These are phyloP conservation scores for Nymphalis polychloros DNA, from an alignment of 2,888 invertebrate species.

Conservation along the genomic window DNA sequence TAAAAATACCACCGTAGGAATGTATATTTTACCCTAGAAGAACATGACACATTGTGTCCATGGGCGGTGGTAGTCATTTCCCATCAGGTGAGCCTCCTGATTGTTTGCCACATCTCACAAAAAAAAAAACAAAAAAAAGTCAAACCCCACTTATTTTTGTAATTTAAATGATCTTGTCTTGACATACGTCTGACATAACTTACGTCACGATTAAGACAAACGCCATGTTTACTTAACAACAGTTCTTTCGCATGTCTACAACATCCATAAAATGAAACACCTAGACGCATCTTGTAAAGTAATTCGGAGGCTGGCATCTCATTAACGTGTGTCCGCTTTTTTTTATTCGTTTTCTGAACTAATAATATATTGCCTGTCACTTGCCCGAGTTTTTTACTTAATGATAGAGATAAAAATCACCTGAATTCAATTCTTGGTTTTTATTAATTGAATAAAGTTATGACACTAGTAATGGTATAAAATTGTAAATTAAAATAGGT, in stretches of 20 bases:
- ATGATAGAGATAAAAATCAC: constrained; percentile 22
- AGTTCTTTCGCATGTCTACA: constrained; percentile 8
- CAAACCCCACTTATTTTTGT: no score
- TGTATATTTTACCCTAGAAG: no score
- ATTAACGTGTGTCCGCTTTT: constrained; percentile 15
- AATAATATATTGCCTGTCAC: constrained; percentile 47
- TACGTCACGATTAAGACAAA: constrained; percentile 5
- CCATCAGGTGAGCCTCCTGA: no score
- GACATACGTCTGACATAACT: no score
- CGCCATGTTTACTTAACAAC: constrained; percentile 16
- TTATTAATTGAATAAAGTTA: not conserved
- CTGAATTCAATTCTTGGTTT: constrained; percentile 6
- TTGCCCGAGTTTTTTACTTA: constrained; percentile 26
- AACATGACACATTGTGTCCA: no score
- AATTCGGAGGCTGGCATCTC: constrained; percentile 39
- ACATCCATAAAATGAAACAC: constrained; percentile 15
- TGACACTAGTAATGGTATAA: not conserved
- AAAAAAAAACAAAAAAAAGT: no score
- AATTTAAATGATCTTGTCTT: no score
- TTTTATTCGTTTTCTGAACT: constrained; percentile 35
- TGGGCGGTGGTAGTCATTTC: no score
- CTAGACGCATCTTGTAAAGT: constrained; percentile 23
- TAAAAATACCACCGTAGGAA: no score
- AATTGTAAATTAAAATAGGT: not conserved
- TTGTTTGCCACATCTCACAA: no score